These are phyloP conservation scores for Dolichallabes microphthalmus DNA, from an alignment of 2,113 vertebrate species.

Conservation along the genomic window DNA sequence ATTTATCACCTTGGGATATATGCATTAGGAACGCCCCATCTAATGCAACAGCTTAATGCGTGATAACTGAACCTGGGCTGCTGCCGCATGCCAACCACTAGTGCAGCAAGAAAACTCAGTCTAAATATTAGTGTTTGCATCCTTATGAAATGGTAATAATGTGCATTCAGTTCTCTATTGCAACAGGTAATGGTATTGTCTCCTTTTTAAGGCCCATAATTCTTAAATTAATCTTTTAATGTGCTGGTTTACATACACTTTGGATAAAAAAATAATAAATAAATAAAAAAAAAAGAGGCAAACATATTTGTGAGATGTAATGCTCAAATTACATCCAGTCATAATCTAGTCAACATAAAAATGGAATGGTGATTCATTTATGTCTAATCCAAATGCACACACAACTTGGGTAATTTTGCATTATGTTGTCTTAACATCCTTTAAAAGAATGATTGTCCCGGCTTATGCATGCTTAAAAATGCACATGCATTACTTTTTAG, in stretches of 20 bases:
- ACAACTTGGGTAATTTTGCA: not conserved
- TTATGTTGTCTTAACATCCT: not conserved
- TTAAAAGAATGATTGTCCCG: not conserved
- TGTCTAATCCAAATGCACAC: not conserved
- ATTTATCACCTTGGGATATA: no score
- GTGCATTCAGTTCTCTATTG: not conserved
- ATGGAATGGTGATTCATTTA: no score
- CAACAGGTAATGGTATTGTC: not conserved
- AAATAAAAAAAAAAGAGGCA: conserved; percentile 11
- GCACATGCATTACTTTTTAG: not conserved
- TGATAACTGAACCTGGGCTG: no score
- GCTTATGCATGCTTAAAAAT: not conserved
- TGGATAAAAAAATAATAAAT: not conserved
- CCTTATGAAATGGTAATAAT: not conserved
- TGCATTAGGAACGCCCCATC: no score
- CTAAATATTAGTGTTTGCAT: not conserved
- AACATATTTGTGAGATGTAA: conserved; percentile 46
- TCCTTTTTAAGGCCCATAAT: not conserved
- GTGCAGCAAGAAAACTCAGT: no score
- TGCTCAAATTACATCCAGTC: conserved; percentile 39
- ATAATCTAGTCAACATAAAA: no score
- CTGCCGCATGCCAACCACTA: no score
- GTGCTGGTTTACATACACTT: not conserved
- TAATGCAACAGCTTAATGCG: no score
- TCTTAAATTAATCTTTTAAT: not conserved